phyloP scores from a whole-genome alignment of 2,888 invertebrate species.

The Orthosia cruda region DNA sequence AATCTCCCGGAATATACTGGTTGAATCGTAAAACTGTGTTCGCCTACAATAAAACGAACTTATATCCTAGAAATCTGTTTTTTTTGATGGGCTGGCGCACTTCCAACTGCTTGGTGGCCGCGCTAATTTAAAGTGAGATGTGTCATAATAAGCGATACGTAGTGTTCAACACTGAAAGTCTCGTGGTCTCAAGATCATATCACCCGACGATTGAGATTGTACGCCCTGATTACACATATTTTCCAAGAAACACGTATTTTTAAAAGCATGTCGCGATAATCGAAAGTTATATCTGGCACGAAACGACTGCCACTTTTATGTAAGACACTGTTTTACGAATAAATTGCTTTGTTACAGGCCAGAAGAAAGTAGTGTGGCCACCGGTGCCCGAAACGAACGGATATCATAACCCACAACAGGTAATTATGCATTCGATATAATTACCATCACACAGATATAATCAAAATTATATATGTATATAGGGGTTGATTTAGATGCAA shows the following conservation, averaged over 20 bases:
- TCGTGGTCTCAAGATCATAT: constrained; percentile 76
- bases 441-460: constrained; percentile 21
- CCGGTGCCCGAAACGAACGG: constrained; percentile 94
- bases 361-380: constrained; percentile 97
- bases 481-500: constrained; percentile 74
- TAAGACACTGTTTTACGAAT: constrained; percentile 43
- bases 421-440: constrained; percentile 74
- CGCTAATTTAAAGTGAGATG: constrained; percentile 87
- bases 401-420: constrained; percentile 93
- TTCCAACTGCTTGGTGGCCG: constrained; percentile 85
- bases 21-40: constrained; percentile 60
- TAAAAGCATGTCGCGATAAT: constrained; percentile 53
- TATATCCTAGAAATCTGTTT: constrained; percentile 77
- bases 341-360: constrained; percentile 92
- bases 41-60: constrained; percentile 67
- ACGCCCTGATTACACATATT: constrained; percentile 69
- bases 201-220: constrained; percentile 73
- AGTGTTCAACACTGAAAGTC: constrained; percentile 80
- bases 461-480: constrained; percentile 66
- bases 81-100: constrained; percentile 83
- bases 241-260: constrained; percentile 65
- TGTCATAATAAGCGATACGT: constrained; percentile 86
- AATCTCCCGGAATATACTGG: constrained; percentile 48
- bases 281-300: constrained; percentile 36
- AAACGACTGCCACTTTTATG: constrained; percentile 43